These are phyloP conservation scores for Leptonema lineaticorne DNA, from an alignment of 1,140 invertebrate species.

Conservation along the genomic window DNA sequence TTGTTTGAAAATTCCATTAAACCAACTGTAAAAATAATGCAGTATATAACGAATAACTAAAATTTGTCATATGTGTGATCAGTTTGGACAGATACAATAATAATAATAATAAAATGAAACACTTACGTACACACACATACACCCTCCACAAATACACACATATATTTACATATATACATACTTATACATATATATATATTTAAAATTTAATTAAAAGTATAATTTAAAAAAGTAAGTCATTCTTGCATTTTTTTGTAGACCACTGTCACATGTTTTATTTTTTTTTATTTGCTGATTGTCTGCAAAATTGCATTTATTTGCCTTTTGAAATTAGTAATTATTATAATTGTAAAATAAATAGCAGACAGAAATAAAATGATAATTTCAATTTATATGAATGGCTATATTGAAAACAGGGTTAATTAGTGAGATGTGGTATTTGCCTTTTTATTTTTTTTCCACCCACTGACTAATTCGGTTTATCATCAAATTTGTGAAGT, in stretches of 20 bases:
- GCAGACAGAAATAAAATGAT: neutral
- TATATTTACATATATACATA: conserved; percentile 12
- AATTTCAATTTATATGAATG: neutral
- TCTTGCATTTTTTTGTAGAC: conserved; percentile 36
- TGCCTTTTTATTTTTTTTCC: too few relatives aligned
- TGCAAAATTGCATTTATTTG: conserved; percentile 24
- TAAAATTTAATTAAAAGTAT: conserved; percentile 37
- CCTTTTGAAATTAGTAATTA: conserved; percentile 3
- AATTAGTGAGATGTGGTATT: conserved; percentile 15
- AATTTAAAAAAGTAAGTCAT: conserved; percentile 33
- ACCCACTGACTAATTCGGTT: neutral
- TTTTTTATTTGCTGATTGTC: conserved; percentile 17
- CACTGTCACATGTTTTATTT: conserved; percentile 21
- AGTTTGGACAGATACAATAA: conserved; percentile 27
- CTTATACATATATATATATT: conserved; percentile 35
- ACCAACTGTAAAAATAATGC: conserved; percentile 26
- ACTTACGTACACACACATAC: too few relatives aligned
- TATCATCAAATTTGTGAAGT: too few relatives aligned
- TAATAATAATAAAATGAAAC: neutral
- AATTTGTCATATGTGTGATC: conserved; percentile 25
- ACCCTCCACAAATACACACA: too few relatives aligned
- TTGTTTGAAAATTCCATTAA: conserved; percentile 37
- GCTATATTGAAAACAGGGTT: conserved; percentile 23
- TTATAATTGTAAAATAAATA: neutral
- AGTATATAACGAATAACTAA: conserved; percentile 19